A percentile compares a stretch with the other conserved stretches of the same genome.
Evolutionary conservation across 2,888 invertebrate species (phyloP).

Genomic region (Listrodromus nycthemerus): DNA sequence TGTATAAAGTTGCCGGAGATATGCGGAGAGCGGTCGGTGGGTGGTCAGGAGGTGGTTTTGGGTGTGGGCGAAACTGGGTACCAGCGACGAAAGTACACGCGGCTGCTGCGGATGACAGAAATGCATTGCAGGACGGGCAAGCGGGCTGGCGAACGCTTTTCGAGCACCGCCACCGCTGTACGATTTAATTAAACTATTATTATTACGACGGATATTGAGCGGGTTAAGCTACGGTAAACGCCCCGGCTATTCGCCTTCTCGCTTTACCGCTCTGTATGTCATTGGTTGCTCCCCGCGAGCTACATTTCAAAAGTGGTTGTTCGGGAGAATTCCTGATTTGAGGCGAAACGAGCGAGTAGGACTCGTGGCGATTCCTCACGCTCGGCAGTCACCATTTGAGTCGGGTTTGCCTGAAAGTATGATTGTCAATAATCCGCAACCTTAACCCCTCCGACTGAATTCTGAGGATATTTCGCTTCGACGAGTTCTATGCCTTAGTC

Average conservation of each 20-base stretch:
- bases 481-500: background rate
- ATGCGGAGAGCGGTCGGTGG: conserved; percentile 67
- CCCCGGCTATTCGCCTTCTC: conserved; percentile 42
- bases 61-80: background rate
- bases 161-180: conserved; percentile 61
- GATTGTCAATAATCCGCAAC: conserved; percentile 34
- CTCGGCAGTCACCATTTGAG: conserved; percentile 3
- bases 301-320: conserved; percentile 36
- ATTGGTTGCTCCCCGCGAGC: background rate
- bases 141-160: conserved; percentile 16
- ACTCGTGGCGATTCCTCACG: conserved; percentile 1
- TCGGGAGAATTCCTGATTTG: conserved; percentile 27
- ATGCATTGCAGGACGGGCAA: conserved; percentile 72
- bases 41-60: background rate
- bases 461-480: background rate
- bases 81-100: conserved; percentile 59
- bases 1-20: conserved; percentile 78
- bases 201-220: conserved; percentile 76
- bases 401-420: background rate
- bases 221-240: conserved; percentile 18
- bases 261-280: conserved; percentile 13
- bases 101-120: conserved; percentile 78
- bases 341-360: conserved; percentile 41
- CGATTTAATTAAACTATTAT: conserved; percentile 81
- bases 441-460: background rate